A percentile compares a stretch with the other conserved stretches of the same genome.
Evolutionary conservation across 2,797 vertebrate species (phyloP).

Genomic region (Hafferia zeledoni): DNA sequence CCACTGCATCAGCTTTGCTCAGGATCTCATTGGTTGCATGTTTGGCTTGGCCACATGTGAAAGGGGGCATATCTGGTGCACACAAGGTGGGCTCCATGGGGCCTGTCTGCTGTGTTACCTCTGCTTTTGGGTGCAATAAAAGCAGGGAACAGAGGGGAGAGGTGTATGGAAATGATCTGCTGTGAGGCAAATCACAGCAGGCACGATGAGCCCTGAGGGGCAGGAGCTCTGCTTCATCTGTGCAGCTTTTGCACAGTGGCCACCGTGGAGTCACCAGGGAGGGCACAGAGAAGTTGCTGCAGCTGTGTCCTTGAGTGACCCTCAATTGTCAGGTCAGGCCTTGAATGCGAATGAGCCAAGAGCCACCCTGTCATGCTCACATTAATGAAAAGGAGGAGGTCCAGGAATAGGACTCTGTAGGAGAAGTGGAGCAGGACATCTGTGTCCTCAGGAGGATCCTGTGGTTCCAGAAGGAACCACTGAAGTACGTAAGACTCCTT

Average conservation of each 20-base stretch:
- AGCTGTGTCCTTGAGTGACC: slow-evolving; percentile 17
- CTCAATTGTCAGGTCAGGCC: slow-evolving; percentile 1
- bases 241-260: neutral
- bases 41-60: rapidly evolving
- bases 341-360: neutral
- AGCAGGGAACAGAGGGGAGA: neutral
- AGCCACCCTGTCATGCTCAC: neutral
- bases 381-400: slow-evolving; percentile 15
- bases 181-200: neutral
- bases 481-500: slow-evolving; percentile 31
- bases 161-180: neutral
- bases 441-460: slow-evolving; percentile 42
- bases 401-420: neutral
- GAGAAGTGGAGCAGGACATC: slow-evolving; percentile 49
- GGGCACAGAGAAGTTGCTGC: neutral
- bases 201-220: rapidly evolving
- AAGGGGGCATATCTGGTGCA: rapidly evolving
- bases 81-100: neutral
- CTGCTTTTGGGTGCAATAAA: neutral
- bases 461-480: slow-evolving; percentile 36
- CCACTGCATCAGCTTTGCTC: neutral
- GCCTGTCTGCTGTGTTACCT: neutral
- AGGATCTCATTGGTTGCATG: neutral
- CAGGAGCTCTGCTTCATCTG: neutral
- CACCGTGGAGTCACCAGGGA: neutral